Base-by-base conservation (phyloP, 2,797 vertebrate species). In the Eutrigla gurnardus region DNA sequence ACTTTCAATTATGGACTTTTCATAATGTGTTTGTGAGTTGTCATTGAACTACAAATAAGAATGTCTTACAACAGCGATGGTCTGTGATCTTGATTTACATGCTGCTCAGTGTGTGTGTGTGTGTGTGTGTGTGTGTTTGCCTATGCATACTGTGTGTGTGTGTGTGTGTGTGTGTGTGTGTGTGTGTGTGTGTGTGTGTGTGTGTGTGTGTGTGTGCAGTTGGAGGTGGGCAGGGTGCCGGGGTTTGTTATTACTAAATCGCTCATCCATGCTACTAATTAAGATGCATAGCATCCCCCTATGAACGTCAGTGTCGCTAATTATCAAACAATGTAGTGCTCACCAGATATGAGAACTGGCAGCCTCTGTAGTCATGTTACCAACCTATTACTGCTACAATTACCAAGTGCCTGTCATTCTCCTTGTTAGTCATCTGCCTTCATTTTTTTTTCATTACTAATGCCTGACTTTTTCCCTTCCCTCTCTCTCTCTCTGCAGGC, bases 281-380 rank as follows among this genome's bases (percentile, higher is more conserved):
- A 92, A 91, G 91, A 93, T 93, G 92, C 92, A 90, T 90, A 90
- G 88, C 91, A 75, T 89, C 85, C 90, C 89, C 87, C 87, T 82
- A 88, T 90, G 88, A 91, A 89, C 87, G 91, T 90, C 91, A 91
- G 85, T 83, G 91, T 88, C 75, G 73, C 92, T 93, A 94, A 94
- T 94, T 91, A 93, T 93, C 91, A 93, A 92, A 92, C 91, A 91
- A 92, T 93, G 93, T 91, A 92, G 88, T 89, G 89, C 88, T 94
- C 91, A 90, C 82, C 65, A 90, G 91, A 93, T 92, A 94, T 92
- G 88, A 93, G 90, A 93, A 92, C 88, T 93, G 92, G 92, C 93
- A 94, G 91, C 86, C 89, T 94, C 91, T 88, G 89, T 92, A 89
- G 91, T 93, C 91, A 72, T 91, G 91, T 93, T 93, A 91, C 90